Evolutionary conservation across 2,888 invertebrate genomes (phyloP).

Genomic region (Tenthredo scrophulariae): DNA sequence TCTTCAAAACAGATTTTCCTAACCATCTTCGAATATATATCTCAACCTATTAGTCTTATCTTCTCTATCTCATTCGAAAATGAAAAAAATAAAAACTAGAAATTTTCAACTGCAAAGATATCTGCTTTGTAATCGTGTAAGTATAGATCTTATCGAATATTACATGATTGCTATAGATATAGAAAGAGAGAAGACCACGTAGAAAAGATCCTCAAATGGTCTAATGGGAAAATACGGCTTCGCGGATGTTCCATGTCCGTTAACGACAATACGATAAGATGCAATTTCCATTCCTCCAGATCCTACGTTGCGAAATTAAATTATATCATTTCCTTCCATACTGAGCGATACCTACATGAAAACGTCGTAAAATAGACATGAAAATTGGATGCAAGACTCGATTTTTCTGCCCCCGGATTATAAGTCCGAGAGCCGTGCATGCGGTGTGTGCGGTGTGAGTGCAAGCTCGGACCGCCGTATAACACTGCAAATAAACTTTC

Average conservation of each 20-base stretch:
- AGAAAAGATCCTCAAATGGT: too few relatives aligned
- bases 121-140: too few relatives aligned
- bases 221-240: neutral
- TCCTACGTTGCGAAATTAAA: neutral
- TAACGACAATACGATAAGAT: neutral
- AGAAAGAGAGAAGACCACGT: too few relatives aligned
- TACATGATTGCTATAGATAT: too few relatives aligned
- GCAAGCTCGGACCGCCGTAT: neutral
- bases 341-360: neutral
- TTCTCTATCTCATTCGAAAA: too few relatives aligned
- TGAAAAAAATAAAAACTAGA: too few relatives aligned
- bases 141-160: too few relatives aligned
- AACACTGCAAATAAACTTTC: neutral
- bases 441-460: neutral
- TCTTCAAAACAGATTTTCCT: too few relatives aligned
- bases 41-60: too few relatives aligned
- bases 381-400: neutral
- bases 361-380: neutral
- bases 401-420: neutral
- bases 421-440: too few relatives aligned
- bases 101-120: too few relatives aligned
- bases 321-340: neutral
- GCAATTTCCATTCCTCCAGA: neutral
- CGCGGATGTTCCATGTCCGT: neutral
- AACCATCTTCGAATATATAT: too few relatives aligned